Evolutionary conservation across 1,140 invertebrate genomes (phyloP), one percentile per base, ranked within the genome.

Genomic region (Hyphantria cunea): DNA sequence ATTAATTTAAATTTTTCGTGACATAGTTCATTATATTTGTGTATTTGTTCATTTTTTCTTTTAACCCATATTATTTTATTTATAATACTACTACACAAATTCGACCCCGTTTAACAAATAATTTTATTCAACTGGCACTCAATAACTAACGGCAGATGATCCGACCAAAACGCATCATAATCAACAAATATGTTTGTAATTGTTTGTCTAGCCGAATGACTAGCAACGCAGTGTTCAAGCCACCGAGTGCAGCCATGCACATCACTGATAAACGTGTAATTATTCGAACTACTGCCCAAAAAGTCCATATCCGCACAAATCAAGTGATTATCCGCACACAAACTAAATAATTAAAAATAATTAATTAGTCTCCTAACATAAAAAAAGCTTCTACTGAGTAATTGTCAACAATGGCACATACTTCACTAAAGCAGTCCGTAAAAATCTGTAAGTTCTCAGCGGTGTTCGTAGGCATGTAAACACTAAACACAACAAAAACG

Each of bases 401-500:
- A 33, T n/a, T 49, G 8, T 56, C 47, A 32, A 64, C 41, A 17
- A 64, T 64, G 5, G 51, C 56, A 50, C 15, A 59, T 10, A 66
- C 44, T 39, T 50, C n/a, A 45, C 3, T 7, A 10, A 37, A 37
- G 8, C 34, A 37, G 0, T 37, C 55, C 12, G 14, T 39, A 41
- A 53, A 53, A 10, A 15, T 14, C 13, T 0, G 12, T 12, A 60
- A 12, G 10, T 25, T 65, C 4, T 17, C 32, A 9, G 11, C 10
- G 4, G 25, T 14, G 3, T 59, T 39, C 0, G 54, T 59, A 0
- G 63, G 63, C 63, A 65, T 65, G 11, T 65, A 65, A 5, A 53
- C 13, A 0, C 10, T 52, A 3, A 65, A 13, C 15, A 59, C 39
- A 11, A 59, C 4, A 14, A 59, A 10, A 4, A 13, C 12, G 3